A percentile compares a stretch with the other conserved stretches of the same genome.
Evolutionary conservation across 1,140 invertebrate species (phyloP).

Genomic region (Protaetia brevitarsis): DNA sequence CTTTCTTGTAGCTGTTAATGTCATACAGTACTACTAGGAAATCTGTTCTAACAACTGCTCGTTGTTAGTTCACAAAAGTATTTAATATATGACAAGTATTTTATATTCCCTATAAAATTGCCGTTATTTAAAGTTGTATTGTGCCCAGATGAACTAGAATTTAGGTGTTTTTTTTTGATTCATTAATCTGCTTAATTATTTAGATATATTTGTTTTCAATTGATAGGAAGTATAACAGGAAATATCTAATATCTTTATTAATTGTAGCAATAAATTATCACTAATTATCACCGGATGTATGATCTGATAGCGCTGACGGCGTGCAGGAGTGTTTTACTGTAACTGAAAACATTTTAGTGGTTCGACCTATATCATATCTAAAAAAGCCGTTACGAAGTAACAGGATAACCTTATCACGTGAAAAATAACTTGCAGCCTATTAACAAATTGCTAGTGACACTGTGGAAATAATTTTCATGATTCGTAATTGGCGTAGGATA

Average conservation of each 20-base stretch:
- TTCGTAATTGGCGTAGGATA: slow-evolving; percentile 14
- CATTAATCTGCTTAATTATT: neutral
- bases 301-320: neutral
- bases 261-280: slow-evolving; percentile 1
- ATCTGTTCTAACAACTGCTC: neutral
- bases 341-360: neutral
- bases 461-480: slow-evolving; percentile 15
- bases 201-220: neutral
- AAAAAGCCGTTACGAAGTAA: neutral
- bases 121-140: too few relatives aligned
- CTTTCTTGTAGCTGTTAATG: neutral
- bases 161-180: neutral
- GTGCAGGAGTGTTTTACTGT: neutral
- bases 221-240: neutral
- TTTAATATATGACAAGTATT: neutral
- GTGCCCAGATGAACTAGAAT: too few relatives aligned
- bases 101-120: too few relatives aligned
- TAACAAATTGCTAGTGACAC: neutral
- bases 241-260: slow-evolving; percentile 6
- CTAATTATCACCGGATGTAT: slow-evolving; percentile 3
- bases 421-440: neutral
- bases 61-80: neutral
- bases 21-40: neutral
- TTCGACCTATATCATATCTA: neutral
- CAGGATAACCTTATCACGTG: neutral